Evolutionary conservation across 2,113 vertebrate species (phyloP), one percentile per base, ranked within the genome.

Genomic region (Ictalurus furcatus): DNA sequence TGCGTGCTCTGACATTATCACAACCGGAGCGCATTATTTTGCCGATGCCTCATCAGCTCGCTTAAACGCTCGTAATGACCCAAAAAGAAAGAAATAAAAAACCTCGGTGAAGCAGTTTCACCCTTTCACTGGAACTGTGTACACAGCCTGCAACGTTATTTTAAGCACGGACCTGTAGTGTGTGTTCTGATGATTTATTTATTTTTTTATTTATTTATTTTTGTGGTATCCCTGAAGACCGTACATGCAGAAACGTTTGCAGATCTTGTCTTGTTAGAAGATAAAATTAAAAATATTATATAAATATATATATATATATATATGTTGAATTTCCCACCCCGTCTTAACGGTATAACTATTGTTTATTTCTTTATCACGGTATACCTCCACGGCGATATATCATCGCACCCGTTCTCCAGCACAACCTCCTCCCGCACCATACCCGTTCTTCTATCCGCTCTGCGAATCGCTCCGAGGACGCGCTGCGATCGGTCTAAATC

Each of bases 1-100:
- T 76, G 52, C 56, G 21, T 76, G 54, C 69, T 44, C 54, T 76
- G 71, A 86, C 85, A 86, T 86, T 86, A 59, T 40, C 85, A 86
- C 54, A 76, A 86, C 69, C 56, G 25, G 71, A 86, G 85, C 23
- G 54, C 54, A 40, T 76, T 59, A 61, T 67, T 76, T 76, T 37
- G 4, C 30, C 19, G 23, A 59, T 21, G 85, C 54, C 56, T 84
- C 81, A 84, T 71, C 79, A 82, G 63, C 61, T 83, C 54, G 17
- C 48, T 58, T 65, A 67, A 65, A 63, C 25, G n/a, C 83, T 30
- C 17, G 0, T 86, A 74, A 74, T 74, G 52, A 40, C 23, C 8
- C 19, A 25, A 84, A 44, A 40, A 61, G 8, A 37, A 9, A 25
- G 9, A 76, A 44, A 76, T 0, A 44, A 23, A 40, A 19, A 44